Evolutionary conservation across 2,113 vertebrate genomes (phyloP).

Genomic region (Puntigrus tetrazona): DNA sequence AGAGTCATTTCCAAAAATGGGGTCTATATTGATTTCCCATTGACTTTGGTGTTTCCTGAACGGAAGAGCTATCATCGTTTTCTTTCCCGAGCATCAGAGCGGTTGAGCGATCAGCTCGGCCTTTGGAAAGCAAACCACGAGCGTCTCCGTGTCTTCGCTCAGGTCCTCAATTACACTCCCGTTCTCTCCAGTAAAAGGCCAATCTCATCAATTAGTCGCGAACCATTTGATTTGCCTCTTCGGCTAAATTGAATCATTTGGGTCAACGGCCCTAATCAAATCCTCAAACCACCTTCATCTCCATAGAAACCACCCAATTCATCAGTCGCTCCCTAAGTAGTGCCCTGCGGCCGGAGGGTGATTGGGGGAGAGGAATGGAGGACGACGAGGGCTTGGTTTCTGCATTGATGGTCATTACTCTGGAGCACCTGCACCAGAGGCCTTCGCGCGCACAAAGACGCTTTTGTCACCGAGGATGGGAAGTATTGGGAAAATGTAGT

Average conservation of each 20-base stretch:
- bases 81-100: background rate
- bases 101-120: background rate
- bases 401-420: slow-evolving; percentile 69
- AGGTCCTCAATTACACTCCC: slow-evolving; percentile 35
- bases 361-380: background rate
- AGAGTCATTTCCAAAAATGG: background rate
- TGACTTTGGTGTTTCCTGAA: background rate
- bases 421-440: slow-evolving; percentile 58
- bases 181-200: slow-evolving; percentile 40
- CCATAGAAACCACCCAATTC: slow-evolving; percentile 37
- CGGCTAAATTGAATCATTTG: slow-evolving; percentile 44
- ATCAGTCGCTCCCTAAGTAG: slow-evolving; percentile 9
- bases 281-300: slow-evolving; percentile 23
- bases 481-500: slow-evolving; percentile 55
- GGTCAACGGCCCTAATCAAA: slow-evolving; percentile 33
- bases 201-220: slow-evolving; percentile 41
- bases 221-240: slow-evolving; percentile 30
- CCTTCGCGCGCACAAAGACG: slow-evolving; percentile 59
- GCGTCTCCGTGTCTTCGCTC: slow-evolving; percentile 1
- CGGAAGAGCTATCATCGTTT: background rate
- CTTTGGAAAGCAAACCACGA: slow-evolving; percentile 13
- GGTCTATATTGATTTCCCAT: background rate
- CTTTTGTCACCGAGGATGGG: slow-evolving; percentile 66
- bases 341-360: background rate
- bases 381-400: background rate